Base-by-base conservation (phyloP, 2,888 invertebrate genomes). In the Drosophila recens region DNA sequence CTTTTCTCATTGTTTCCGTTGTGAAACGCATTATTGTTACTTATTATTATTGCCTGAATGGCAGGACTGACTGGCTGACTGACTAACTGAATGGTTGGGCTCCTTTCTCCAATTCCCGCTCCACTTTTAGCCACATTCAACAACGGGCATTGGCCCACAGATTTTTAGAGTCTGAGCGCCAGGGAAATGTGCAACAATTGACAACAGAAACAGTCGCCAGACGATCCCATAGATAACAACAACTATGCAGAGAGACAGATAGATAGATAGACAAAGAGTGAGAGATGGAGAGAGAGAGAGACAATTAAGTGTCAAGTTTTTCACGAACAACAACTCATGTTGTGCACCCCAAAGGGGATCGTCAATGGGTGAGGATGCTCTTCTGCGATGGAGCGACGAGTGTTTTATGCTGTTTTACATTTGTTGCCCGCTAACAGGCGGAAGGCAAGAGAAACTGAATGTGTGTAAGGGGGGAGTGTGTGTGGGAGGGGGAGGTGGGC, bases 291-390 rank as follows among this genome's bases (percentile, higher is more conserved):
- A 49, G 45, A 23, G 51, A 70, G 57, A 72, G 67, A 67, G 71
- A 84, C 87, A 84, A 84, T 86, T 83, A 84, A 86, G 87, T 84
- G 84, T 86, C 81, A 84, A 81, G 84, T 84, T 84, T 85, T 84
- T 83, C 84, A 83, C 77, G 77, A 86, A 73, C 84, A 82, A 68
- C 82, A 80, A 75, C 72, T 68, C 67, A 68, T 58, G 61, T 53
- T 34, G 53, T 46, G 66, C 48, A 11, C 15, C 36, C 46, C 45
- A 52, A 34, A 20, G 30, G 27, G 48, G 15, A 30, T n/a, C 17
- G 36, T 23, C 36, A 51, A 27, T 17, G 6, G 51, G 4, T 30
- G 40, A 27, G 40, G 30, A 40, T 17, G 36, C 46, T 58, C 38
- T 54, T 9, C 58, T 57, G 61, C 58, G 54, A 56, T 67, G 68